Evolutionary conservation across 1,140 invertebrate genomes (phyloP).

Genomic region (Hylyphantes graminicola): DNA sequence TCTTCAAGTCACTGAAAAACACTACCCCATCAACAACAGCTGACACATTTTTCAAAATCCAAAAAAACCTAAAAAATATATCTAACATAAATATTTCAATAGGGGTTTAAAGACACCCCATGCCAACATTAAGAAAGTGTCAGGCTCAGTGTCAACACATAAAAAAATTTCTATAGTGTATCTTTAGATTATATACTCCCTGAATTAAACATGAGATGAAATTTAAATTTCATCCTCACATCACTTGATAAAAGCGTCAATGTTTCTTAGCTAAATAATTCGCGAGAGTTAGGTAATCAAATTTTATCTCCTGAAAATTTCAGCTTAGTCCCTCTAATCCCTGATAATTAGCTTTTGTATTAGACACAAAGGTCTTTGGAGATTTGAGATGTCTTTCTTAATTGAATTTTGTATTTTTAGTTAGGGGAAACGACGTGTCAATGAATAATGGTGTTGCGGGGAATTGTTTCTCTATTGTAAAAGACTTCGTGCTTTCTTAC

Average conservation of each 20-base stretch:
- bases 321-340: conserved; percentile 23
- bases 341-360: conserved; percentile 6
- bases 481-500: too few species aligned
- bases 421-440: neutral
- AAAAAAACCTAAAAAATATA: neutral
- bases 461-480: too few species aligned
- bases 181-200: neutral
- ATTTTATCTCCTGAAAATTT: conserved; percentile 15
- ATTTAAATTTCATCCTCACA: conserved; percentile 24
- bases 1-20: too few species aligned
- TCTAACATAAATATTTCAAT: neutral
- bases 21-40: too few species aligned
- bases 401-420: conserved; percentile 17
- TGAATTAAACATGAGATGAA: conserved; percentile 27
- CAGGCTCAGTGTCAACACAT: neutral
- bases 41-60: too few species aligned
- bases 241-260: conserved; percentile 15
- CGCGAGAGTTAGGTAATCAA: neutral
- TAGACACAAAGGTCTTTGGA: neutral
- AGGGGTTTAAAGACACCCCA: neutral
- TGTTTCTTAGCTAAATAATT: neutral
- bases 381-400: neutral
- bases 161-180: neutral
- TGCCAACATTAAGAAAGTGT: neutral
- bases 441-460: neutral